These are phyloP conservation scores for Taeniopygia guttata DNA, from an alignment of 2,797 vertebrate species.

Conservation along the genomic window DNA sequence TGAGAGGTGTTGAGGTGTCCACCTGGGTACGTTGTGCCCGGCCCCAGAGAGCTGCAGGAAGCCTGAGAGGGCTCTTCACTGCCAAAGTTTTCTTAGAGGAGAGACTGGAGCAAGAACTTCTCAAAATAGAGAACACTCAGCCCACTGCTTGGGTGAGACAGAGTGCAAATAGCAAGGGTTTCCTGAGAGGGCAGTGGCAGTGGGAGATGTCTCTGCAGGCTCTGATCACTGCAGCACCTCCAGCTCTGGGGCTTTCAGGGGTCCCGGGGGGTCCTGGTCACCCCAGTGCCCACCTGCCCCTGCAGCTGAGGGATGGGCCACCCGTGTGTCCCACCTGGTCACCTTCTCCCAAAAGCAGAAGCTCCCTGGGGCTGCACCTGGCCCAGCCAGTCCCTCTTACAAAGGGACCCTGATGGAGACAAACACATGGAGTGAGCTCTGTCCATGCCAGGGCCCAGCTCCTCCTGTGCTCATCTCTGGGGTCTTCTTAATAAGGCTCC, in stretches of 20 bases:
- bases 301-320: background rate
- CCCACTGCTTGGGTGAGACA: background rate
- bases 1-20: background rate
- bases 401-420: background rate
- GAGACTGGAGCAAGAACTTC: background rate
- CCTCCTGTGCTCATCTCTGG: background rate
- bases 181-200: background rate
- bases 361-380: background rate
- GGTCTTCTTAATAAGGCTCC: background rate
- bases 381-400: background rate
- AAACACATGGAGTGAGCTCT: background rate
- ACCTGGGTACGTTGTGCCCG: background rate
- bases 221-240: background rate
- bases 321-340: fast-evolving
- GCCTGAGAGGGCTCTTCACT: background rate
- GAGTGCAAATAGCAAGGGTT: background rate
- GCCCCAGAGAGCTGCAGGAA: background rate
- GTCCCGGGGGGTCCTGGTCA: fast-evolving
- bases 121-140: background rate
- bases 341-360: background rate
- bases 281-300: background rate
- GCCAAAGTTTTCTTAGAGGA: background rate
- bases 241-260: background rate
- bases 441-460: background rate
- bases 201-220: background rate